phyloP scores from a whole-genome alignment of 2,888 invertebrate species.

The Polymixis lichenea region DNA sequence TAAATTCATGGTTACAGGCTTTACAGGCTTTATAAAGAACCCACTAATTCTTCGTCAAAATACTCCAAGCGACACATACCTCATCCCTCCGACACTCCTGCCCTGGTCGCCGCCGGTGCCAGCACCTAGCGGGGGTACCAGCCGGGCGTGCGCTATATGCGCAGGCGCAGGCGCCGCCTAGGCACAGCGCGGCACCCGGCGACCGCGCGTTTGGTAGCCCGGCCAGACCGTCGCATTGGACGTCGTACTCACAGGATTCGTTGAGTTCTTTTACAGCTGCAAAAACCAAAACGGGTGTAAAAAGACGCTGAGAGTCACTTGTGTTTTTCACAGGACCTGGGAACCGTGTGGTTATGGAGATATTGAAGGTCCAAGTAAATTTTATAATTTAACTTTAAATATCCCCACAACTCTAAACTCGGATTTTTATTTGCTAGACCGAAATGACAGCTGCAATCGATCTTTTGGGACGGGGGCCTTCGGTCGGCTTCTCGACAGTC shows the following conservation, averaged over 20 bases:
- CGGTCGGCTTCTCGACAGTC: too few species aligned
- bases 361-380: too few species aligned
- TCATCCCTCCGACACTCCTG: slow-evolving; percentile 84
- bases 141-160: slow-evolving; percentile 80
- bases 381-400: too few species aligned
- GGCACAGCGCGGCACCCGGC: slow-evolving; percentile 83
- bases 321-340: too few species aligned
- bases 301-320: too few species aligned
- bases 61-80: slow-evolving; percentile 68
- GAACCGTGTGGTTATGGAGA: too few species aligned
- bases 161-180: slow-evolving; percentile 83
- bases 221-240: slow-evolving; percentile 83
- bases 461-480: too few species aligned
- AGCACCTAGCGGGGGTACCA: slow-evolving; percentile 81
- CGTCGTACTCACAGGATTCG: slow-evolving; percentile 85
- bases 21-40: neutral
- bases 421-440: too few species aligned
- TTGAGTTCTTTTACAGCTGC: slow-evolving; percentile 82
- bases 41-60: neutral
- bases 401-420: too few species aligned
- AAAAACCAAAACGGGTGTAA: neutral
- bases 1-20: too few species aligned
- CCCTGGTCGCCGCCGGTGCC: slow-evolving; percentile 81
- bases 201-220: slow-evolving; percentile 77
- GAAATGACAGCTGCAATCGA: too few species aligned